Conservation (phyloP, 1,140 invertebrate species). For the Drosophila rufa region DNA sequence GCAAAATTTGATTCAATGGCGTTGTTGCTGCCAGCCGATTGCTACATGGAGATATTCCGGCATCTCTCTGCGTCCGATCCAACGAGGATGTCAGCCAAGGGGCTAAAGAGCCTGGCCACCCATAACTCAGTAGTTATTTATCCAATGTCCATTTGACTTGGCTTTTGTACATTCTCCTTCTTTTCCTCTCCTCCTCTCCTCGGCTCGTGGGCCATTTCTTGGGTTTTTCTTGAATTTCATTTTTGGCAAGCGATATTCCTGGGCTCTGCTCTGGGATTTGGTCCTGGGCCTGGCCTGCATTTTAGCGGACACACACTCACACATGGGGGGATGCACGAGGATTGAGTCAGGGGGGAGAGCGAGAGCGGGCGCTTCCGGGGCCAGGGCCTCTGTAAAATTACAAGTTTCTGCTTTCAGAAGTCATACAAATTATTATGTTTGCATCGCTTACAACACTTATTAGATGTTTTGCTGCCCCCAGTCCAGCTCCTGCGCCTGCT, state of each 20-base stretch:
- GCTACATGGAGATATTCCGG: constrained; percentile 78
- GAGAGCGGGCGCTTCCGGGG: constrained; percentile 28
- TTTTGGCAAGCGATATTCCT: constrained; percentile 75
- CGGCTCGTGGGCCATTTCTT: constrained; percentile 43
- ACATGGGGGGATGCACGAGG: constrained; percentile 1
- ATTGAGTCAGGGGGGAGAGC: background rate
- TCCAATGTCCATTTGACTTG: constrained; percentile 77
- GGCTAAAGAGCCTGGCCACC: constrained; percentile 56
- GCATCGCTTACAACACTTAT: constrained; percentile 82
- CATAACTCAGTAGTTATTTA: constrained; percentile 82
- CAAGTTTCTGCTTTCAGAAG: constrained; percentile 82
- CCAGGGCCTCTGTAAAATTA: constrained; percentile 70
- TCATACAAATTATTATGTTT: constrained; percentile 84
- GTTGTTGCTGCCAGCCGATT: constrained; percentile 60
- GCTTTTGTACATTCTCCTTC: constrained; percentile 64
- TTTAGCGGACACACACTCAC: constrained; percentile 51
- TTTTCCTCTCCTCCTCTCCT: constrained; percentile 1
- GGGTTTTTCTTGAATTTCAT: constrained; percentile 44
- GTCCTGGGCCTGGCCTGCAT: constrained; percentile 63
- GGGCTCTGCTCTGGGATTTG: constrained; percentile 23
- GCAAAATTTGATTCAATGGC: constrained; percentile 75
- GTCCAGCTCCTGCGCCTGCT: background rate
- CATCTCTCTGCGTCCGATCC: constrained; percentile 59
- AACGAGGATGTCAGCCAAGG: constrained; percentile 34
- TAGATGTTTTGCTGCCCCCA: constrained; percentile 63